Evolutionary conservation across 2,113 vertebrate species (phyloP).

Genomic region (Madoqua kirkii): DNA sequence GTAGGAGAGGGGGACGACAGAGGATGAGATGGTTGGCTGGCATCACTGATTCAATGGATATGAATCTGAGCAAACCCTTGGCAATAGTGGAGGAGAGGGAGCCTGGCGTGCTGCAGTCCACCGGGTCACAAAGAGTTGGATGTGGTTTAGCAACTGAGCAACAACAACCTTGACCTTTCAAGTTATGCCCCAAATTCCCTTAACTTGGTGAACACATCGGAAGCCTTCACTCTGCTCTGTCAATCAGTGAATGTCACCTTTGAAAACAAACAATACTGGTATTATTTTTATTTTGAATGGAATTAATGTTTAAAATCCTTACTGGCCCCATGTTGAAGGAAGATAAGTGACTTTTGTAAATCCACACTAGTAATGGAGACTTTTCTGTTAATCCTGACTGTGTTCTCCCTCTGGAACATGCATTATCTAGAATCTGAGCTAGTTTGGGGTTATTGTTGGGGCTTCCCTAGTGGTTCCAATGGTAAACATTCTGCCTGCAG

Average conservation of each 20-base stretch:
- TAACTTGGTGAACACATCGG: accelerated
- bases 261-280: neutral
- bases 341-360: neutral
- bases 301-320: neutral
- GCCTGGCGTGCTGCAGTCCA: neutral
- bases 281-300: neutral
- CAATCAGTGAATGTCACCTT: accelerated
- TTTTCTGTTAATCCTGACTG: neutral
- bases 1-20: neutral
- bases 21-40: neutral
- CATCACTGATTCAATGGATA: neutral
- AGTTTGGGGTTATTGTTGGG: neutral
- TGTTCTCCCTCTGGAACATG: neutral
- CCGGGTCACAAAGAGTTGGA: neutral
- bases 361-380: accelerated
- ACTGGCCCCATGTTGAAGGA: neutral
- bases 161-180: neutral
- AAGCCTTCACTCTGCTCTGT: neutral
- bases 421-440: neutral
- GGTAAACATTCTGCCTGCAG: neutral
- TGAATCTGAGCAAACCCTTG: neutral
- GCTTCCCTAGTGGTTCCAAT: neutral
- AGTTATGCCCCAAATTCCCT: neutral
- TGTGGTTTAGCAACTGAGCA: neutral
- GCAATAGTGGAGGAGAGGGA: neutral